Conservation (phyloP, 2,797 vertebrate genomes). For the Gobio occitaniae region DNA sequence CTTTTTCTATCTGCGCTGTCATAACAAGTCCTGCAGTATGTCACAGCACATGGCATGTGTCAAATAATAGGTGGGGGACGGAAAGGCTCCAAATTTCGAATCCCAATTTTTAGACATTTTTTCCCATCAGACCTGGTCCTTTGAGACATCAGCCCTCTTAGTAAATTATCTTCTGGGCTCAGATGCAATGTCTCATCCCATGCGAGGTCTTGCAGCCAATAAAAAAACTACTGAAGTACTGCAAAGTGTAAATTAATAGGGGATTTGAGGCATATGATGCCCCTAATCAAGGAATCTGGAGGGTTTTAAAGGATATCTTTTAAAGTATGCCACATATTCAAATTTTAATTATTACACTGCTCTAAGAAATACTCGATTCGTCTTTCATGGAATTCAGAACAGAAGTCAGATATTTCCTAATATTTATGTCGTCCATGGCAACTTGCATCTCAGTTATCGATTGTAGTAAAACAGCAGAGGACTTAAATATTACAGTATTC, state of each 20-base stretch:
- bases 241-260: not conserved
- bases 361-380: not conserved
- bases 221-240: slow-evolving; percentile 51
- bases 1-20: slow-evolving; percentile 1
- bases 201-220: slow-evolving; percentile 70
- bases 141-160: slow-evolving; percentile 75
- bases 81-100: slow-evolving; percentile 67
- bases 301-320: not conserved
- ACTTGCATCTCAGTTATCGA: not conserved
- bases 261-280: slow-evolving; percentile 11
- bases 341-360: not conserved
- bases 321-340: not conserved
- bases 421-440: not conserved
- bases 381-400: not conserved
- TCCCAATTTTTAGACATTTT: slow-evolving; percentile 61
- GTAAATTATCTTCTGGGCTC: slow-evolving; percentile 74
- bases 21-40: slow-evolving; percentile 49
- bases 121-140: slow-evolving; percentile 72
- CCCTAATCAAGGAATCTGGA: not conserved
- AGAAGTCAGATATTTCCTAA: not conserved
- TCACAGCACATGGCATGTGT: slow-evolving; percentile 70
- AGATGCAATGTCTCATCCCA: slow-evolving; percentile 72
- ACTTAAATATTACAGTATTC: not conserved
- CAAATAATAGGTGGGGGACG: slow-evolving; percentile 65
- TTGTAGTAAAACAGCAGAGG: not conserved